Evolutionary conservation across 30 jellyfish, hydroid and myxozoan species (phyloP).

Genomic region (Hydractinia symbiolongicarpus): DNA sequence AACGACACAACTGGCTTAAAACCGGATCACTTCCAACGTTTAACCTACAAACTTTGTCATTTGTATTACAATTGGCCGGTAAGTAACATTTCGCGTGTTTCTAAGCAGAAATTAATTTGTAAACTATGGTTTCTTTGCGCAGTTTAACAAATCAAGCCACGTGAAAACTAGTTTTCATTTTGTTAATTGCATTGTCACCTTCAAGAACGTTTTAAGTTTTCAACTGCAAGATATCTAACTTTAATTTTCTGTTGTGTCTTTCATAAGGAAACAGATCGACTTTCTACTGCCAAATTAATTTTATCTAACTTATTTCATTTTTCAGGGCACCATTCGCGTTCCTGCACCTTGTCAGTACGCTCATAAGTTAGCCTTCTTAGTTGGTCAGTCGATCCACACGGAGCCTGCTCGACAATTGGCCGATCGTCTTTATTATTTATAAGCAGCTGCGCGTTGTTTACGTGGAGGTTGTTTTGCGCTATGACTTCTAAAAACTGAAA

Average conservation of each 20-base stretch:
- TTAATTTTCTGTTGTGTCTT: no score
- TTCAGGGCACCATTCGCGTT: constrained; percentile 98
- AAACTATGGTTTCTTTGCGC: no score
- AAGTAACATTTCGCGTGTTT: constrained; percentile 7
- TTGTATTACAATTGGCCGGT: constrained; percentile 99
- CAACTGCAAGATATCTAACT: no score
- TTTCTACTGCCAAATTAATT: background rate
- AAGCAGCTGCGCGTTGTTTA: background rate
- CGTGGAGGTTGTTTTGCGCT: no score
- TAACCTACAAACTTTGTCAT: constrained; percentile 92
- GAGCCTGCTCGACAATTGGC: constrained; percentile 79
- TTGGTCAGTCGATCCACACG: constrained; percentile 86
- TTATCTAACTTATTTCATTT: background rate
- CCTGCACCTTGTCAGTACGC: constrained; percentile 99
- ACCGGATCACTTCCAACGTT: constrained; percentile 92
- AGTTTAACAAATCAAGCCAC: no score
- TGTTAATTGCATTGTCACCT: no score
- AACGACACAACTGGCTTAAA: constrained; percentile 77
- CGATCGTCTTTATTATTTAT: constrained; percentile 90
- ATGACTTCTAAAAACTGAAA: no score
- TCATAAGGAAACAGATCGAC: background rate
- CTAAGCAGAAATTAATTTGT: no score
- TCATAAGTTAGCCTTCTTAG: constrained; percentile 93
- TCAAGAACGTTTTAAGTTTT: no score
- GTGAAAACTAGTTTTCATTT: no score